phyloP scores from a whole-genome alignment of 2,113 vertebrate species.

The Hiodon tergisus region DNA sequence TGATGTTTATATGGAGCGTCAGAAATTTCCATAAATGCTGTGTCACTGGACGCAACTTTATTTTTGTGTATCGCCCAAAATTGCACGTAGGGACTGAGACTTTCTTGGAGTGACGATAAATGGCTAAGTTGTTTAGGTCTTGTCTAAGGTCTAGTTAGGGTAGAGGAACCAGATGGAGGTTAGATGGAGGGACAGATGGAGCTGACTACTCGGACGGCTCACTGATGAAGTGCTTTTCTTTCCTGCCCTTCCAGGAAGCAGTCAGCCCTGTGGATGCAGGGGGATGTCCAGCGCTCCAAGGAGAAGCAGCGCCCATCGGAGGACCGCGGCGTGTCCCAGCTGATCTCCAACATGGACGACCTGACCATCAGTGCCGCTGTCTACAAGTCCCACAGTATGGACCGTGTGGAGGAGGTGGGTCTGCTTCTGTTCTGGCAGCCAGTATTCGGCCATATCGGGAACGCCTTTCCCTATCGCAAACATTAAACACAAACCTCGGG shows the following conservation, averaged over 20 bases:
- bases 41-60: too few relatives aligned
- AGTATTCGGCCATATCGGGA: not conserved
- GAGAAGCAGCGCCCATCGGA: conserved; percentile 57
- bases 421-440: not conserved
- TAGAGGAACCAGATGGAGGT: too few relatives aligned
- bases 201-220: not conserved
- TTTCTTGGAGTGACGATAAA: too few relatives aligned
- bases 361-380: conserved; percentile 65
- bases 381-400: conserved; percentile 52
- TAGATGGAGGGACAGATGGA: too few relatives aligned
- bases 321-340: conserved; percentile 65
- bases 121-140: too few relatives aligned
- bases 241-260: conserved; percentile 71
- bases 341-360: conserved; percentile 76
- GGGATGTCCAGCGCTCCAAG: conserved; percentile 71
- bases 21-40: too few relatives aligned
- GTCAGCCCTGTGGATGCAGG: conserved; percentile 75
- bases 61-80: too few relatives aligned
- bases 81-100: too few relatives aligned
- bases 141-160: too few relatives aligned
- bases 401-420: conserved; percentile 71
- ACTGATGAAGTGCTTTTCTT: not conserved
- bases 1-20: too few relatives aligned
- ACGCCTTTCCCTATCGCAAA: too few relatives aligned
- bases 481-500: too few relatives aligned